These are phyloP conservation scores for Scytalopus superciliaris DNA, from an alignment of 2,113 vertebrate genomes.

Conservation along the genomic window DNA sequence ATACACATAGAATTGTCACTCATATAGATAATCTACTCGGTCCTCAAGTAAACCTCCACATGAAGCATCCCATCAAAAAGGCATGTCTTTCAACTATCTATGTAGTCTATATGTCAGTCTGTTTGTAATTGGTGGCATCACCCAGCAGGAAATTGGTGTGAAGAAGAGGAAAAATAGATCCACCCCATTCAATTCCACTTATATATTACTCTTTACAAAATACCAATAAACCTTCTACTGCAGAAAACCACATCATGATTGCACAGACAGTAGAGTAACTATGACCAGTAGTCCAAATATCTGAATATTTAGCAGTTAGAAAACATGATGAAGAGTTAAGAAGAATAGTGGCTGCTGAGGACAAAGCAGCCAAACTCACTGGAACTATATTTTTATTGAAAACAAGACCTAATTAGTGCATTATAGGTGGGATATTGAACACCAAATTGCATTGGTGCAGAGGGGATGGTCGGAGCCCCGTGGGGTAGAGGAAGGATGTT, in stretches of 20 bases:
- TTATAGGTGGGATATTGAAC: neutral
- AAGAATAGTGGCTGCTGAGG: neutral
- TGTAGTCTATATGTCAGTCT: neutral
- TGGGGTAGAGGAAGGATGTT: neutral
- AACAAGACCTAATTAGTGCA: neutral
- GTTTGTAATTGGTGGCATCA: neutral
- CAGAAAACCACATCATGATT: neutral
- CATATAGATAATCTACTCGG: neutral
- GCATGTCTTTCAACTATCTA: neutral
- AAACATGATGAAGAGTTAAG: neutral
- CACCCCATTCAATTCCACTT: neutral
- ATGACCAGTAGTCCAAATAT: neutral
- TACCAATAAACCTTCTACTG: neutral
- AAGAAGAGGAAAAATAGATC: neutral
- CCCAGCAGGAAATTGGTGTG: neutral
- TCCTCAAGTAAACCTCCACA: neutral
- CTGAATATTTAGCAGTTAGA: neutral
- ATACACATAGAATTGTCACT: neutral
- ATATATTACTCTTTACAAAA: neutral
- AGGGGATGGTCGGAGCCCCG: too few species aligned
- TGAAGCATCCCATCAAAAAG: neutral
- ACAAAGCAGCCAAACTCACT: neutral
- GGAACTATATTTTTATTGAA: neutral
- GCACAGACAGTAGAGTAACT: neutral
- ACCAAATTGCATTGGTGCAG: neutral